These are phyloP conservation scores for Tenebrio molitor DNA, from an alignment of 1,140 invertebrate species.

Conservation along the genomic window DNA sequence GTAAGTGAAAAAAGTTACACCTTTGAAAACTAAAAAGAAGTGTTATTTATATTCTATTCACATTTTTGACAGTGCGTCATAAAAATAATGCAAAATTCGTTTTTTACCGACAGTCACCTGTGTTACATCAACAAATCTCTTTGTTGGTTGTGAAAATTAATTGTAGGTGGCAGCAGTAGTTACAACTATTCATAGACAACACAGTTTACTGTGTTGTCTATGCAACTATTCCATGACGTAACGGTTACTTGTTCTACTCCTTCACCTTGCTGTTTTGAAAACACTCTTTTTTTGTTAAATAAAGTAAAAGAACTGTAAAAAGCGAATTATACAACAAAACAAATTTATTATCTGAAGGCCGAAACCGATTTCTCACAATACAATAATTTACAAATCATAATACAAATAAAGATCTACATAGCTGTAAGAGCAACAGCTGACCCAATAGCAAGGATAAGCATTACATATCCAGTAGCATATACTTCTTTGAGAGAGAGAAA, in stretches of 20 bases:
- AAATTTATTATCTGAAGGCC: neutral
- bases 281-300: no score
- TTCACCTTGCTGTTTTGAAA: no score
- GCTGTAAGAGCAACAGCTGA: slow-evolving; percentile 49
- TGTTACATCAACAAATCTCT: neutral
- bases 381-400: slow-evolving; percentile 22
- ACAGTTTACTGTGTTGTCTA: no score
- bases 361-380: neutral
- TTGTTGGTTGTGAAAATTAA: neutral
- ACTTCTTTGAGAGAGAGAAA: slow-evolving; percentile 55
- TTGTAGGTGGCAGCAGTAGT: no score
- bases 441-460: slow-evolving; percentile 50
- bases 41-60: slow-evolving; percentile 52
- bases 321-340: neutral
- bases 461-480: slow-evolving; percentile 56
- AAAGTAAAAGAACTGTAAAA: neutral
- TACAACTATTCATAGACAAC: neutral
- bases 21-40: slow-evolving; percentile 42
- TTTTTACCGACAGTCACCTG: slow-evolving; percentile 8
- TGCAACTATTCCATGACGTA: no score
- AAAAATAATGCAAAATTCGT: slow-evolving; percentile 35
- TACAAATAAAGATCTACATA: slow-evolving; percentile 39
- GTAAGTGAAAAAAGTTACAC: slow-evolving; percentile 32
- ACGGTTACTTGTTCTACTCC: no score
- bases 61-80: slow-evolving; percentile 47